Conservation (phyloP, 1,140 invertebrate genomes). For the Drosophila subpulchrella region DNA sequence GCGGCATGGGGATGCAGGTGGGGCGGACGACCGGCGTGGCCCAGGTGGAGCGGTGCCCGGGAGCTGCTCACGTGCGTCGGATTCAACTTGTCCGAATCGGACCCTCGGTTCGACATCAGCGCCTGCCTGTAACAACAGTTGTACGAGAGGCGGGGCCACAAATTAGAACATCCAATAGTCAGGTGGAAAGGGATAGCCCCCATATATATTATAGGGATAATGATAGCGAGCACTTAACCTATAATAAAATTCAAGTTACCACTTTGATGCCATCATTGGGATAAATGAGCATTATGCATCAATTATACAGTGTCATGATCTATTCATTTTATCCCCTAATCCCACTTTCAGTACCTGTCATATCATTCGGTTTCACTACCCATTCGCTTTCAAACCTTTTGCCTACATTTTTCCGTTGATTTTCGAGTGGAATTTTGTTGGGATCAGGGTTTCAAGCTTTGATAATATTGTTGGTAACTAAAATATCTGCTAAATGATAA, state of each 20-base stretch:
- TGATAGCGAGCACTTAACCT: background rate
- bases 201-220: background rate
- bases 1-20: conserved; percentile 83
- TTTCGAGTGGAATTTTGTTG: conserved; percentile 42
- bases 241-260: too few species aligned
- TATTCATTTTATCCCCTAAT: background rate
- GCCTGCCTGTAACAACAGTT: conserved; percentile 90
- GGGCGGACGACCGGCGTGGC: conserved; percentile 78
- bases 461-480: conserved; percentile 68
- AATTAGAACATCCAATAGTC: conserved; percentile 83
- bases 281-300: too few species aligned
- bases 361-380: background rate
- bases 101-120: conserved; percentile 90
- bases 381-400: background rate
- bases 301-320: too few species aligned
- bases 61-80: conserved; percentile 84
- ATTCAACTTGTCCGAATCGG: conserved; percentile 85
- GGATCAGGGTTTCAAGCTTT: conserved; percentile 43
- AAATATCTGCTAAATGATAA: conserved; percentile 80
- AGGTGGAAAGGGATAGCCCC: background rate
- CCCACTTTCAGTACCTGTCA: background rate
- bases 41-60: conserved; percentile 84
- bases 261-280: too few species aligned
- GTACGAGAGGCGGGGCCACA: conserved; percentile 67
- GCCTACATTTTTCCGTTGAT: conserved; percentile 9